Conservation (phyloP, 2,113 vertebrate genomes). For the Physeter macrocephalus region DNA sequence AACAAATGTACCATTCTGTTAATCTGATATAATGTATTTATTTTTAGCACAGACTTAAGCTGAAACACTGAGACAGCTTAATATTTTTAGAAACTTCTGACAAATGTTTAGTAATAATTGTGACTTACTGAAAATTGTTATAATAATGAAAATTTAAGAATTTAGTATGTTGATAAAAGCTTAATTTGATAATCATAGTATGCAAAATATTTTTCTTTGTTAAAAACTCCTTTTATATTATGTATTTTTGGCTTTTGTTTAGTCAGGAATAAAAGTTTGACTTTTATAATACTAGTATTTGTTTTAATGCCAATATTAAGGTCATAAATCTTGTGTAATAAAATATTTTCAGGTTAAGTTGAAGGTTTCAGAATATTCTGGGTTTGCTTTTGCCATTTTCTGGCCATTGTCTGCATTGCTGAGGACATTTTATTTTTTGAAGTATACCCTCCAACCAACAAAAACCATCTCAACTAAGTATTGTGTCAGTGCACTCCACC, state of each 20-base stretch:
- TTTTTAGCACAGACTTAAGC: not conserved
- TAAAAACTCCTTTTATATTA: not conserved
- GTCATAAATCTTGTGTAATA: not conserved
- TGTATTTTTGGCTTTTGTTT: not conserved
- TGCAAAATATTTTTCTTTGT: conserved; percentile 11
- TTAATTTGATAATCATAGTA: not conserved
- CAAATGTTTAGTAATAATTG: not conserved
- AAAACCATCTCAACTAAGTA: not conserved
- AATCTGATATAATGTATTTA: not conserved
- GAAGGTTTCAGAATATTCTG: not conserved
- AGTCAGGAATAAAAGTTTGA: not conserved
- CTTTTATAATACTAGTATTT: not conserved
- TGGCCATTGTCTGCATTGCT: not conserved
- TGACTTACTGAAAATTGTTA: not conserved
- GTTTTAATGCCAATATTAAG: not conserved
- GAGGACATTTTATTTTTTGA: not conserved
- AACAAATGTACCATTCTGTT: not conserved
- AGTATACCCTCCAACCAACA: not conserved
- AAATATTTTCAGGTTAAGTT: conserved; percentile 11
- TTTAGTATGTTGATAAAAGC: not conserved
- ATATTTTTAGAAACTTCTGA: conserved; percentile 4
- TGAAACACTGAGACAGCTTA: not conserved
- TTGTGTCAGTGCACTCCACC: not conserved
- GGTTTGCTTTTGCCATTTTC: conserved; percentile 4
- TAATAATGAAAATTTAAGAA: not conserved